Base-by-base conservation (phyloP, 2,113 vertebrate species). In the Mus pahari region DNA sequence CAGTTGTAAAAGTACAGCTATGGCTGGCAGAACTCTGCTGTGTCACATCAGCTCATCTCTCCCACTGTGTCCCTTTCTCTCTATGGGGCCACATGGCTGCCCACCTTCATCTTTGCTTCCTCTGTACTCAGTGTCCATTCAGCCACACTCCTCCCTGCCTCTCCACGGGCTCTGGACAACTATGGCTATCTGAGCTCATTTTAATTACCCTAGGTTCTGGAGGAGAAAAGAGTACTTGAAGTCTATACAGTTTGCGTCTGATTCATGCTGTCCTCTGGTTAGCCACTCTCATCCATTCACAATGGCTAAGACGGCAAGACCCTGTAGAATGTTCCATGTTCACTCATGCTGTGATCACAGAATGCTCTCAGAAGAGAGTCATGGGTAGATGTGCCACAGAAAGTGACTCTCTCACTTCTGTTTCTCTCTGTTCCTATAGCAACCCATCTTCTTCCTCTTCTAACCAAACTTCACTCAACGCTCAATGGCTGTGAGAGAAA, bases 151-250 rank as follows among this genome's bases (percentile, higher is more conserved):
- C 91, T 81, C 19, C 55, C 50, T 68, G 39, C 28, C 28, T 88
- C 26, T 75, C 22, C 66, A 20, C 9, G 0, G 70, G 24, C 53
- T 26, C 20, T 58, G 19, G 42, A 94, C 48, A 79, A 78, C 53
- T 50, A 58, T 0, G 7, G 71, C 55, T n/a, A 16, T 33, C 66
- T 89, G 2, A 28, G 50, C 26, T 68, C 68, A 77, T 78, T 82
- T 48, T 45, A 77, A n/a, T 64, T 82, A 60, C 73, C 62, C 55
- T 91, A 68, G 62, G 86, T 39, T 90, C 73, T 89, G 42, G 19
- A 39, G 36, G 19, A 45, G 45, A 92, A 78, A 58, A 33, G 3
- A 39, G 16, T 10, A 33, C 55, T 74, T 33, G 58, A 60, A 50
- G 31, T 19, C 53, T 26, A 26, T n/a, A 20, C 62, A n/a, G 45